phyloP scores from a whole-genome alignment of 2,113 vertebrate species.

The Otus sunia region DNA sequence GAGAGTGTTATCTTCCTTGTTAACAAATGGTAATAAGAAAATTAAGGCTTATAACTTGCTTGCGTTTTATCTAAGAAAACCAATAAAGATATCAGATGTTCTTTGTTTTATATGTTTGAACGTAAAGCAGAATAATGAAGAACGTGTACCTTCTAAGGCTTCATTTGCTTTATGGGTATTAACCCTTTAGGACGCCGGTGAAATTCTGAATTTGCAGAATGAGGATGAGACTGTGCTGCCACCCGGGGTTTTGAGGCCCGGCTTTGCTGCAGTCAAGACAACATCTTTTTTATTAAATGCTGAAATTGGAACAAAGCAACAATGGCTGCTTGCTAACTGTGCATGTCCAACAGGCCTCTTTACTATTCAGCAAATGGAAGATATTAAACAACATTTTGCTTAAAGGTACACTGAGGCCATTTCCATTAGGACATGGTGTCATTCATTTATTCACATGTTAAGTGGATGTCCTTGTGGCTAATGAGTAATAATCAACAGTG shows the following conservation, averaged over 20 bases:
- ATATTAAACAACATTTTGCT: slow-evolving; percentile 87
- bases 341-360: slow-evolving; percentile 82
- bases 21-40: slow-evolving; percentile 72
- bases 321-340: slow-evolving; percentile 75
- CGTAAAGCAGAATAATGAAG: slow-evolving; percentile 46
- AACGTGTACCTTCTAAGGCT: slow-evolving; percentile 8
- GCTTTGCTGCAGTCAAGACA: not conserved
- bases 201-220: not conserved
- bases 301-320: slow-evolving; percentile 82
- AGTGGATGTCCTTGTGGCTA: slow-evolving; percentile 88
- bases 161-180: slow-evolving; percentile 3
- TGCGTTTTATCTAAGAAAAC: slow-evolving; percentile 64
- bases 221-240: not conserved
- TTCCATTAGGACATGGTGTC: slow-evolving; percentile 81
- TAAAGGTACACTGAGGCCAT: slow-evolving; percentile 80
- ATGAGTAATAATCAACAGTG: slow-evolving; percentile 90
- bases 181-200: not conserved
- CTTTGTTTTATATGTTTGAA: slow-evolving; percentile 58
- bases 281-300: slow-evolving; percentile 79
- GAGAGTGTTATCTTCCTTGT: slow-evolving; percentile 66
- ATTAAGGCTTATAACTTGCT: slow-evolving; percentile 66
- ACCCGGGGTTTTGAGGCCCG: not conserved
- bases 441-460: slow-evolving; percentile 83
- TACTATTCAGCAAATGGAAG: slow-evolving; percentile 84
- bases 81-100: slow-evolving; percentile 67